Evolutionary conservation across 2,113 vertebrate species (phyloP).

Genomic region (Rhinichthys klamathensis): DNA sequence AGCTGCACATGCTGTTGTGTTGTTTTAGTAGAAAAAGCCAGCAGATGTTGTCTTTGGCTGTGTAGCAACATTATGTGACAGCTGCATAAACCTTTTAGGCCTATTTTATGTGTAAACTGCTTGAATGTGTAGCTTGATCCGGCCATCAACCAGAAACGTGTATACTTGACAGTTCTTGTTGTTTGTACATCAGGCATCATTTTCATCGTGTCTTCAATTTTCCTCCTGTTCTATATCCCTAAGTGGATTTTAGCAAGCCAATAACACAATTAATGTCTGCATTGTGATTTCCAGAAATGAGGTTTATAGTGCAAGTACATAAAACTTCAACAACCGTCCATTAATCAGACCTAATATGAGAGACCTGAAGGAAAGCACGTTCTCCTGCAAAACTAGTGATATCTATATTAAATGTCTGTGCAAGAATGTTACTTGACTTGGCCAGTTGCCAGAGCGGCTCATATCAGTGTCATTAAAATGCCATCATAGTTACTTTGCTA

Average conservation of each 20-base stretch:
- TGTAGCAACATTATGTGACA: constrained; percentile 14
- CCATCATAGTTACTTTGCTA: constrained; percentile 57
- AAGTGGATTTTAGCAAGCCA: constrained; percentile 30
- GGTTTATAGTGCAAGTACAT: constrained; percentile 19
- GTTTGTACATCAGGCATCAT: constrained; percentile 24
- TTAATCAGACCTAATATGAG: constrained; percentile 37
- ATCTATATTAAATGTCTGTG: constrained; percentile 47
- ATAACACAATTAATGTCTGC: constrained; percentile 37
- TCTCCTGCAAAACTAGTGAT: constrained; percentile 29
- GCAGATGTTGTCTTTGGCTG: constrained; percentile 9
- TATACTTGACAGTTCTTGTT: neutral
- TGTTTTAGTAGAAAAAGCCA: constrained; percentile 12
- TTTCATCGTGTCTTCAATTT: constrained; percentile 23
- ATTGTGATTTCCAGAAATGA: constrained; percentile 31
- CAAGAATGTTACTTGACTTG: constrained; percentile 48
- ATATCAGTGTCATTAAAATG: constrained; percentile 57
- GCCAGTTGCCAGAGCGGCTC: constrained; percentile 30
- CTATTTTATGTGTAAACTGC: constrained; percentile 23
- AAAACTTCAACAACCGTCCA: constrained; percentile 31
- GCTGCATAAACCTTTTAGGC: constrained; percentile 19
- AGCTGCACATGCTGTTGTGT: neutral
- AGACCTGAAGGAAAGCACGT: constrained; percentile 30
- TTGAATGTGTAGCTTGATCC: neutral
- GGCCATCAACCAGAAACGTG: neutral
- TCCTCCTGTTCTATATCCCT: constrained; percentile 27